Evolutionary conservation across 2,797 vertebrate species (phyloP).

Genomic region (Sebastes flavidus): DNA sequence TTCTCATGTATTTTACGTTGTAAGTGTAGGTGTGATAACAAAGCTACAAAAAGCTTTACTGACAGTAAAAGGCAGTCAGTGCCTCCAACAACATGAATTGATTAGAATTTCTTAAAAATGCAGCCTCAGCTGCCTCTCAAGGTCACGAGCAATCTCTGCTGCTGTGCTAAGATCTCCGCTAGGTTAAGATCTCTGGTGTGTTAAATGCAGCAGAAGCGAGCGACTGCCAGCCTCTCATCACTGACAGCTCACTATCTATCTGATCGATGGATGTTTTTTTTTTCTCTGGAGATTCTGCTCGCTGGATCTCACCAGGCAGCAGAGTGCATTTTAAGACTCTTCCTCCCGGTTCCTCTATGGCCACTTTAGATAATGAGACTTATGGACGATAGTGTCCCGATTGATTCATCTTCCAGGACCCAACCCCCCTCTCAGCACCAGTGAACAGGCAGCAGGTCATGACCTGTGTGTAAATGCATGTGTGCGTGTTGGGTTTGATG

Average conservation of each 20-base stretch:
- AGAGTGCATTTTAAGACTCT: slow-evolving; percentile 34
- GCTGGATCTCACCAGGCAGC: slow-evolving; percentile 12
- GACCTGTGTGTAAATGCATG: slow-evolving; percentile 42
- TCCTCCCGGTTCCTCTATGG: slow-evolving; percentile 15
- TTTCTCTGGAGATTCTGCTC: not conserved
- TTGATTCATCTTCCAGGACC: slow-evolving; percentile 46
- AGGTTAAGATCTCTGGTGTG: slow-evolving; percentile 28
- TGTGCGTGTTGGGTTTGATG: not conserved
- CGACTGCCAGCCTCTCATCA: slow-evolving; percentile 38
- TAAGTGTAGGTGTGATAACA: not conserved
- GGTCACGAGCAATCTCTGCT: slow-evolving; percentile 28
- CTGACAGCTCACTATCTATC: slow-evolving; percentile 42
- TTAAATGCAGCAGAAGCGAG: slow-evolving; percentile 29
- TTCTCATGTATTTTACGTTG: no score
- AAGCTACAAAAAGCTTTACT: not conserved
- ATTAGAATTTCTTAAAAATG: not conserved
- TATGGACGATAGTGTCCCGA: slow-evolving; percentile 1
- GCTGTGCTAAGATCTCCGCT: slow-evolving; percentile 29
- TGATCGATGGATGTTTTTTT: not conserved
- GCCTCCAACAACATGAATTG: no score
- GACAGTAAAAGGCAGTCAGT: not conserved
- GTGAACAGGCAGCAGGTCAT: slow-evolving; percentile 28
- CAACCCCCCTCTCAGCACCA: not conserved
- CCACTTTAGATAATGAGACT: slow-evolving; percentile 74
- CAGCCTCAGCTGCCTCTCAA: slow-evolving; percentile 15